These are phyloP conservation scores for Diadumene lineata DNA, from an alignment of 92 coral and sea anemone species.

Conservation along the genomic window DNA sequence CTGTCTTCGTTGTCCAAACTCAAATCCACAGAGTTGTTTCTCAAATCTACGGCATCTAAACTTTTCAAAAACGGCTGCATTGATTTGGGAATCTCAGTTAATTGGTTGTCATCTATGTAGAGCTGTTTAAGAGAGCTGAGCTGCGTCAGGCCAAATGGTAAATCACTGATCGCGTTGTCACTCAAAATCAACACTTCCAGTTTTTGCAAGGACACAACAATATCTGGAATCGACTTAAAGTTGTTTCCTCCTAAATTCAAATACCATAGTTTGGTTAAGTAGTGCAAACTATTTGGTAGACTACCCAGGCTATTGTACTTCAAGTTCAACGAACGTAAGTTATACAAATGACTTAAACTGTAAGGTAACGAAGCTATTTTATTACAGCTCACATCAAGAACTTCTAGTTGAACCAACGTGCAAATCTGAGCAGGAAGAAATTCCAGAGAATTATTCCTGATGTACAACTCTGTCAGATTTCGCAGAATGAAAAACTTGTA, in stretches of 20 bases:
- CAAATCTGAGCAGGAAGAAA: slow-evolving; percentile 86
- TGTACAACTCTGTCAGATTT: slow-evolving; percentile 63
- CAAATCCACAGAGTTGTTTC: slow-evolving; percentile 50
- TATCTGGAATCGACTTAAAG: slow-evolving; percentile 54
- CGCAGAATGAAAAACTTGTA: slow-evolving; percentile 68
- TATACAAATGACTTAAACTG: slow-evolving; percentile 59
- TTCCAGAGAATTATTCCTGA: slow-evolving; percentile 69
- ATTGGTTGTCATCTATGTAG: slow-evolving; percentile 68
- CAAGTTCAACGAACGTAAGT: slow-evolving; percentile 53
- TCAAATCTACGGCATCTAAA: slow-evolving; percentile 55
- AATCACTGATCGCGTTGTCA: slow-evolving; percentile 58
- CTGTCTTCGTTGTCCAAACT: slow-evolving; percentile 15
- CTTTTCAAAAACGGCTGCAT: slow-evolving; percentile 43
- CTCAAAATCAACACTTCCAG: slow-evolving; percentile 74
- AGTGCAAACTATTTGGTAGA: slow-evolving; percentile 68
- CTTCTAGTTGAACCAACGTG: slow-evolving; percentile 66
- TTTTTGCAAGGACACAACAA: slow-evolving; percentile 42
- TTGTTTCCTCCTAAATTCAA: slow-evolving; percentile 73
- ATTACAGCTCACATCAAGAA: slow-evolving; percentile 71
- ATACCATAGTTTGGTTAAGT: slow-evolving; percentile 38
- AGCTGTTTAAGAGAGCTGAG: slow-evolving; percentile 50
- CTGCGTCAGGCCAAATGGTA: slow-evolving; percentile 42
- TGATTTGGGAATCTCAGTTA: slow-evolving; percentile 46
- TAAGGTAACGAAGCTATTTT: slow-evolving; percentile 65
- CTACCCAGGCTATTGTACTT: slow-evolving; percentile 56